Percentiles rank a stretch among this genome's conserved stretches.
Conservation (phyloP, 2,113 vertebrate species). For the Sorex fumeus region DNA sequence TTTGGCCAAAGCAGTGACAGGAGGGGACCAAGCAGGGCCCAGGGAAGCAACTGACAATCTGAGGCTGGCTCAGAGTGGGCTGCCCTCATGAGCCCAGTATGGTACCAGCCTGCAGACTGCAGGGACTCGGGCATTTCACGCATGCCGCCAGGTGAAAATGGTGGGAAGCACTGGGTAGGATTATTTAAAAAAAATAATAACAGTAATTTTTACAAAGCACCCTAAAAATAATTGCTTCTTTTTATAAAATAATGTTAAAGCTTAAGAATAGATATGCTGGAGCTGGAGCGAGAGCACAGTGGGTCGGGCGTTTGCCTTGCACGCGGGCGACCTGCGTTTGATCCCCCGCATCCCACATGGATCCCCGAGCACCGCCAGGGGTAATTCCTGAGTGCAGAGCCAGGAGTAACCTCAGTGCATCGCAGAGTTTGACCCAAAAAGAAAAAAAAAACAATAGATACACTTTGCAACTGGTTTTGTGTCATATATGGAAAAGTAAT, state of each 20-base stretch:
- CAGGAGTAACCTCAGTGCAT: too few species aligned
- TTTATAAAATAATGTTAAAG: slow-evolving; percentile 7
- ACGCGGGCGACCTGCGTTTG: too few species aligned
- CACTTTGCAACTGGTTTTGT: neutral
- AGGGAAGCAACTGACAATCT: neutral
- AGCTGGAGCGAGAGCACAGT: too few species aligned
- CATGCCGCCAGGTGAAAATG: neutral
- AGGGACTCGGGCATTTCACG: neutral
- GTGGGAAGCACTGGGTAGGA: neutral
- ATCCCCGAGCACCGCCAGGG: too few species aligned
- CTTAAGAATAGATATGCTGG: neutral
- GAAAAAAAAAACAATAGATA: neutral
- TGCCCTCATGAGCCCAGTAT: too few species aligned
- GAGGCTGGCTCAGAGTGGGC: neutral
- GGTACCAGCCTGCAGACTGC: neutral
- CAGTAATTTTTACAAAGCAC: too few species aligned
- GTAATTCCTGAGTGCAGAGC: too few species aligned
- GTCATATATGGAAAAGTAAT: neutral
- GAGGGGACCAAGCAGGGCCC: too few species aligned
- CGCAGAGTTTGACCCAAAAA: too few species aligned
- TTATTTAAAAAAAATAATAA: too few species aligned
- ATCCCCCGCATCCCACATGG: too few species aligned
- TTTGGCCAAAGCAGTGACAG: neutral
- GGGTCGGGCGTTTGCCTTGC: too few species aligned
- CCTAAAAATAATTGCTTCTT: neutral